Evolutionary conservation across 92 coral and sea anemone species (phyloP), one percentile per base, ranked within the genome.

Genomic region (Metridium senile): DNA sequence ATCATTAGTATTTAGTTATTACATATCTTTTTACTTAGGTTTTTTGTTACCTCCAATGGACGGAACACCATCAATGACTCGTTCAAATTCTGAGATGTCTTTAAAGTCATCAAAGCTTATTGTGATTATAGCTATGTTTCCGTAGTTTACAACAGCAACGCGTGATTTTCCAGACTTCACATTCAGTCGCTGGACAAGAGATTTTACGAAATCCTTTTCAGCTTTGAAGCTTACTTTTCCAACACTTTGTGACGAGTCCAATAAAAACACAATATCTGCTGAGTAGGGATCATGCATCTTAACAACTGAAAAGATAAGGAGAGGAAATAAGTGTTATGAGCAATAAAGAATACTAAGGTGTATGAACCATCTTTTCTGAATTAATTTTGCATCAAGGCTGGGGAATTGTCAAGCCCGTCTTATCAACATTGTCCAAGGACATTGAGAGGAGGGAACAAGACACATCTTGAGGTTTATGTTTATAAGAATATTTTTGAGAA

Each of bases 181-280:
- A 51, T 84, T 84, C 18, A 90, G 80, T 31, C 71, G 74, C 6
- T 70, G 81, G 13, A 80, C 82, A 26, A 85, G 71, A 25, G 87
- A 57, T 17, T 87, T 90, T 4, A 90, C 84, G 26, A 84, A 81
- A 16, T 83, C 82, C 61, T 90, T 90, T 52, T 90, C 84, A 21
- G 68, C 28, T 67, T 39, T 30, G 81, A 68, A 90, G 62, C 75
- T 82, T 26, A 34, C 33, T 25, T 53, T 74, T 10, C 84, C 46
- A 52, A 90, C 94, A 2, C 74, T 79, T 27, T 71, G 43, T 7
- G 94, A 90, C 29, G 94, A 86, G 72, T 90, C 94, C 81, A 90
- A 70, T 13, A 83, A 46, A 56, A 90, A 83, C 0, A 90, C 89
- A 20, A 90, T 70, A 75, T 90, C 94, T 31, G 96, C 66, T 22